Evolutionary conservation across 2,797 vertebrate genomes (phyloP).

Genomic region (Hephaestus fuliginosus): DNA sequence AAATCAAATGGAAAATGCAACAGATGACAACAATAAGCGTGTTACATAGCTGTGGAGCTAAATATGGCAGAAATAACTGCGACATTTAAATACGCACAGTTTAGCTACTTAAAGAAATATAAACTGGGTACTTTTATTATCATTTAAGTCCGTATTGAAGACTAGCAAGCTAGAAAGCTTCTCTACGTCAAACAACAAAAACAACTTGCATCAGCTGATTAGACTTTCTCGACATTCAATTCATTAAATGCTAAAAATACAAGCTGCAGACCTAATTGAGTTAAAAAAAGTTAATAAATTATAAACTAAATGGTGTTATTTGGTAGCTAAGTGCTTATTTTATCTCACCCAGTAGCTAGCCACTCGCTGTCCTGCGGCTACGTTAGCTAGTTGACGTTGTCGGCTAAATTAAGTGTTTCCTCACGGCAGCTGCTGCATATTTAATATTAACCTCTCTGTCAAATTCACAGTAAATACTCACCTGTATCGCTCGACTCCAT

Average conservation of each 20-base stretch:
- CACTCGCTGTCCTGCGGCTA: conserved; percentile 16
- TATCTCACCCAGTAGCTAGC: not conserved
- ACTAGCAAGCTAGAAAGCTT: not conserved
- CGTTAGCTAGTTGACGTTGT: conserved; percentile 23
- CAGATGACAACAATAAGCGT: not conserved
- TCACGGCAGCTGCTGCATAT: not conserved
- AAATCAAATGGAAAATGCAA: not conserved
- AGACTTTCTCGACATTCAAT: not conserved
- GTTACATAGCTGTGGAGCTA: not conserved
- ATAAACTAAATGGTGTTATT: not conserved
- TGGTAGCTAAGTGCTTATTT: not conserved
- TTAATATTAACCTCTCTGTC: not conserved
- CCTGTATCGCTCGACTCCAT: conserved; percentile 80
- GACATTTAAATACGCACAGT: not conserved
- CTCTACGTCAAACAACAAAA: not conserved
- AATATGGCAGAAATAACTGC: not conserved
- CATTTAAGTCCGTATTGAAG: not conserved
- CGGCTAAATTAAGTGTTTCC: not conserved
- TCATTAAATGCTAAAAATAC: not conserved
- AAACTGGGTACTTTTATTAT: too few species aligned
- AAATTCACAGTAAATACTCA: conserved; percentile 8
- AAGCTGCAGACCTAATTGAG: not conserved
- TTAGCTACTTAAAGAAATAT: not conserved
- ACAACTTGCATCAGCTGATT: not conserved
- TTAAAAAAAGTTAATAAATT: too few species aligned